Conservation (phyloP, 2,888 invertebrate species). For the Eupithecia vulgata region DNA sequence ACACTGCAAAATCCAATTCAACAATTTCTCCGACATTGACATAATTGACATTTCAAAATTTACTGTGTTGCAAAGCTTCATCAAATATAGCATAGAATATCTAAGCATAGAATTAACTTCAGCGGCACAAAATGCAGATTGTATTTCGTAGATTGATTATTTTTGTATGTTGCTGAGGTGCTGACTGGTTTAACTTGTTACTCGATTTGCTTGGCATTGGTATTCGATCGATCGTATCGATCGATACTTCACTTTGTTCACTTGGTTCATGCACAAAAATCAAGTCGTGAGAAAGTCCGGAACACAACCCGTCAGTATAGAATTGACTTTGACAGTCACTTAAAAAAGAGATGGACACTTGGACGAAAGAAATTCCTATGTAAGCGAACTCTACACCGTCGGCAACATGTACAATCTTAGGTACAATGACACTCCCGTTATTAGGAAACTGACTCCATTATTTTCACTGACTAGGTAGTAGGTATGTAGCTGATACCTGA, state of each 20-base stretch:
- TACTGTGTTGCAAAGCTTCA: background rate
- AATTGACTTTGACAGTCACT: background rate
- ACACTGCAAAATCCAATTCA: constrained; percentile 10
- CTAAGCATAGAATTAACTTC: background rate
- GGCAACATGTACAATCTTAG: background rate
- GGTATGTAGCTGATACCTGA: no score
- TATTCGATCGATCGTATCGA: no score
- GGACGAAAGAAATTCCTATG: background rate
- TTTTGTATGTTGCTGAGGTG: no score
- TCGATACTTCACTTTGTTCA: no score
- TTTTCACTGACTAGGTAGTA: no score
- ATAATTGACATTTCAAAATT: background rate
- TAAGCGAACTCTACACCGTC: background rate
- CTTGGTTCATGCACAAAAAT: background rate
- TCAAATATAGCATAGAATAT: no score
- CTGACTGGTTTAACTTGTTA: no score
- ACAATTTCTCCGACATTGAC: constrained; percentile 1
- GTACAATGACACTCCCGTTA: no score
- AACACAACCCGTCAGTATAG: background rate
- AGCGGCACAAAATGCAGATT: background rate
- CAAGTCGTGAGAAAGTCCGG: background rate
- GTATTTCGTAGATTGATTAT: no score
- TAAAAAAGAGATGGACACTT: background rate
- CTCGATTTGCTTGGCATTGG: background rate
- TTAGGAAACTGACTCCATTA: no score